Evolutionary conservation across 2,888 invertebrate species (phyloP), one percentile per base, ranked within the genome.

Genomic region (Phyllotreta cruciferae): DNA sequence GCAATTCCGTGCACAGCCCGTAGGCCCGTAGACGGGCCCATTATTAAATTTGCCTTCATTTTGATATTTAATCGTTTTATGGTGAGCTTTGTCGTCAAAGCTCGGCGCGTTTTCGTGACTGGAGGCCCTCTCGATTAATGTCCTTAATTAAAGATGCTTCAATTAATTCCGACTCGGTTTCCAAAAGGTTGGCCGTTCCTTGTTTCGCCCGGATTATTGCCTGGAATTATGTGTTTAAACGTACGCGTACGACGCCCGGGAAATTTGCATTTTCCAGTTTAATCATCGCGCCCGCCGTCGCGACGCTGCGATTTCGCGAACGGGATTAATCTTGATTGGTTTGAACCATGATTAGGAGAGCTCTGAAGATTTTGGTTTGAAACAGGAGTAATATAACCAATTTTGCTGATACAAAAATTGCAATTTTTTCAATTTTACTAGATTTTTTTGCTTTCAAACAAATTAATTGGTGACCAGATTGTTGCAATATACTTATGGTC

Each of bases 1-100:
- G 70, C 70, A 73, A 64, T 68, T 66, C 71, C 60, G 73, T 70
- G 71, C 69, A 69, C 70, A 69, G 66, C 72, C 70, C 70, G 68
- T 67, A 67, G 72, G 73, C 69, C 70, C 70, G 73, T 71, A 76
- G 75, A 75, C 76, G 77, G 24, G 74, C 70, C 74, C 72, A 75
- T 77, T 78, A 79, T 79, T 78, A 78, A 79, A 78, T 79, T 79
- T 78, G 77, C 77, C 80, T 80, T 78, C 79, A 78, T 80, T 80
- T 79, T 79, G 79, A 78, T 78, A 79, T 78, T 79, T 79, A 79
- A 79, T 79, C 78, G 79, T 78, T 79, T 78, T 78, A 78, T 75
- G 77, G 78, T 76, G 74, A 77, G 77, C 78, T 79, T 77, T 78
- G 79, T 78, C 78, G 76, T 78, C 78, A 78, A 77, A 77, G 77